phyloP scores from a whole-genome alignment of 2,797 vertebrate species.

The Gymnoscopelus braueri region DNA sequence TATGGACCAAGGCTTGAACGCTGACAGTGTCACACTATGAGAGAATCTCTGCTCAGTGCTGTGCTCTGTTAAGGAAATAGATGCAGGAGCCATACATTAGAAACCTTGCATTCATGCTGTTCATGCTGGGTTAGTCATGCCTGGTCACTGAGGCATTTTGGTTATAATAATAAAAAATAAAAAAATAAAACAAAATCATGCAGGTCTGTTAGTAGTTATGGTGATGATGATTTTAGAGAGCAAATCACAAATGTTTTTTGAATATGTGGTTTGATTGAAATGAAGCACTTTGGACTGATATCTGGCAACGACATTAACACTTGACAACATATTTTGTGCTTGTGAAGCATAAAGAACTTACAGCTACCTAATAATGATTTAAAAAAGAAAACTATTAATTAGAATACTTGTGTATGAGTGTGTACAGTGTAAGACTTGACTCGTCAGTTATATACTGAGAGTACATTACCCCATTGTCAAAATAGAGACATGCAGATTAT shows the following conservation, averaged over 20 bases:
- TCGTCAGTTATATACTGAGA: constrained; percentile 4
- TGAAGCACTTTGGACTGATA: constrained; percentile 9
- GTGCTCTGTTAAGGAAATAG: constrained; percentile 83
- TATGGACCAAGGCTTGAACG: constrained; percentile 42
- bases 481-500: constrained; percentile 24
- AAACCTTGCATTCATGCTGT: constrained; percentile 47
- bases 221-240: constrained; percentile 19
- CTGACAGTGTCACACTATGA: constrained; percentile 79
- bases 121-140: constrained; percentile 59
- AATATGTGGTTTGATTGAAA: constrained; percentile 14
- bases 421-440: constrained; percentile 35
- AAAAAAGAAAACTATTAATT: constrained; percentile 15
- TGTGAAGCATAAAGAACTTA: background rate
- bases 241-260: background rate
- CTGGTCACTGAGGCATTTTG: constrained; percentile 18
- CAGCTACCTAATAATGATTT: background rate
- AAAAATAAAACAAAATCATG: constrained; percentile 42
- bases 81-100: constrained; percentile 79
- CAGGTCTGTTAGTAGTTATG: constrained; percentile 49
- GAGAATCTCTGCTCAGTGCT: constrained; percentile 83
- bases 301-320: constrained; percentile 1
- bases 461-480: constrained; percentile 13
- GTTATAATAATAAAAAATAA: constrained; percentile 17
- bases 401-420: too few species aligned
- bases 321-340: background rate